These are phyloP conservation scores for Wiebesia pumilae DNA, from an alignment of 1,140 invertebrate species.

Conservation along the genomic window DNA sequence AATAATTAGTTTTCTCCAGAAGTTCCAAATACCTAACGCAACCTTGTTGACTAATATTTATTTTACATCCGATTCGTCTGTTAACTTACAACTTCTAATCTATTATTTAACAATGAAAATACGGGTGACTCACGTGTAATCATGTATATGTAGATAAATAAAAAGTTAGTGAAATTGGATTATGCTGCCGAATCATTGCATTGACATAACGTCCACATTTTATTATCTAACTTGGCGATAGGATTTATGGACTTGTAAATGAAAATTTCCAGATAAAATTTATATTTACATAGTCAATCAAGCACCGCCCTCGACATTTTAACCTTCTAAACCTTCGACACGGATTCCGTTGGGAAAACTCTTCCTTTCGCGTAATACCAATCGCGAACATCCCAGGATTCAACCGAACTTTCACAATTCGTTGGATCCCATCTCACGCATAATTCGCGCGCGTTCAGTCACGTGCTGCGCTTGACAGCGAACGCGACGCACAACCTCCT, in stretches of 20 bases:
- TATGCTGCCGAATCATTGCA: neutral
- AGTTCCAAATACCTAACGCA: neutral
- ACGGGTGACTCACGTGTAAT: neutral
- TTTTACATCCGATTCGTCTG: neutral
- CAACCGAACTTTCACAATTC: too few relatives aligned
- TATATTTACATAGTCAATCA: neutral
- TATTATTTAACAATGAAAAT: neutral
- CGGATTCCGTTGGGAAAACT: too few relatives aligned
- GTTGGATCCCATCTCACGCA: too few relatives aligned
- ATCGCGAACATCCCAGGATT: too few relatives aligned
- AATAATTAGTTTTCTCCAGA: too few relatives aligned
- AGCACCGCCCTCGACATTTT: too few relatives aligned
- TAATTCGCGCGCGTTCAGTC: neutral
- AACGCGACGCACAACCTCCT: conserved; percentile 23
- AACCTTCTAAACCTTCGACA: too few relatives aligned
- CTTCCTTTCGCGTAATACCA: too few relatives aligned
- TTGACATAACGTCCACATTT: neutral
- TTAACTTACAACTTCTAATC: neutral
- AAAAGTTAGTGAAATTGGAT: neutral
- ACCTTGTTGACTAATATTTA: neutral
- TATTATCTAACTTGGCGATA: neutral
- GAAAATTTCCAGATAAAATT: neutral
- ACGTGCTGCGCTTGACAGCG: conserved; percentile 36
- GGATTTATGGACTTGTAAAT: neutral
- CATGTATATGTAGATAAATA: neutral